phyloP scores from a whole-genome alignment of 1,140 invertebrate species.

The Lysiphlebus fabarum region DNA sequence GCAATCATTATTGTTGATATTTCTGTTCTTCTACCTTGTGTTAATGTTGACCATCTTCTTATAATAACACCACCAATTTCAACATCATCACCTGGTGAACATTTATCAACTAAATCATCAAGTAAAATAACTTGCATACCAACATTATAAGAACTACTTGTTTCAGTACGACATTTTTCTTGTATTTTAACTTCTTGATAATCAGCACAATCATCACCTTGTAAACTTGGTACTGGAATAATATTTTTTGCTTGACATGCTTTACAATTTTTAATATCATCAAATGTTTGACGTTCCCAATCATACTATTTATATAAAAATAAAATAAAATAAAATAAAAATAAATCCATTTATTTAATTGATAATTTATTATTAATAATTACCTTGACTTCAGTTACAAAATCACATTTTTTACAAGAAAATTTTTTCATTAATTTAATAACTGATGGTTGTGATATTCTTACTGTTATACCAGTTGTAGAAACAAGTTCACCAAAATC shows the following conservation, averaged over 20 bases:
- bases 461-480: slow-evolving; percentile 69
- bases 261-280: slow-evolving; percentile 39
- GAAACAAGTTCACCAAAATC: slow-evolving; percentile 57
- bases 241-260: slow-evolving; percentile 38
- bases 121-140: slow-evolving; percentile 64
- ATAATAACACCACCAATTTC: slow-evolving; percentile 76
- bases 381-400: slow-evolving; percentile 64
- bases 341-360: slow-evolving; percentile 10
- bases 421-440: slow-evolving; percentile 73
- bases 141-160: slow-evolving; percentile 29
- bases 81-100: slow-evolving; percentile 87
- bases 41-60: slow-evolving; percentile 67
- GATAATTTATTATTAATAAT: slow-evolving; percentile 58
- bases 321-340: too few species aligned
- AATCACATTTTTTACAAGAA: slow-evolving; percentile 76
- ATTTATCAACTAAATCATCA: slow-evolving; percentile 82
- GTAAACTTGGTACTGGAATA: slow-evolving; percentile 55
- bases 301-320: slow-evolving; percentile 40
- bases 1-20: slow-evolving; percentile 48
- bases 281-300: slow-evolving; percentile 46
- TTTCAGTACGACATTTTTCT: slow-evolving; percentile 38
- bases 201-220: slow-evolving; percentile 72
- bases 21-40: slow-evolving; percentile 61
- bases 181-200: slow-evolving; percentile 90
- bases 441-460: slow-evolving; percentile 72